These are phyloP conservation scores for Porites lobata DNA, from an alignment of 92 coral and sea anemone genomes.

Conservation along the genomic window DNA sequence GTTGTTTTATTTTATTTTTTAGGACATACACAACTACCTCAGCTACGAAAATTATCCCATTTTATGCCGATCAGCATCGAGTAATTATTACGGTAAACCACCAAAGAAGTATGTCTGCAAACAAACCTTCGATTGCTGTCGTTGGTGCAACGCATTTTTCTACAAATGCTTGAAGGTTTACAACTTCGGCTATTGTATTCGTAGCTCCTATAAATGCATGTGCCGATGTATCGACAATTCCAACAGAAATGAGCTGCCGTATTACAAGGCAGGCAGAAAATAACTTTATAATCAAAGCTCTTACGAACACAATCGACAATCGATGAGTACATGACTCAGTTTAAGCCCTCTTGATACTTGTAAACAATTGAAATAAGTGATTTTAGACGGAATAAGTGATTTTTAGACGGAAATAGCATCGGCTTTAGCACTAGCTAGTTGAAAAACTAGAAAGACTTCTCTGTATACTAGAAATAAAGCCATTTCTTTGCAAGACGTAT, in stretches of 20 bases:
- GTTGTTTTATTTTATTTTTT: no score
- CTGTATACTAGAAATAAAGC: no score
- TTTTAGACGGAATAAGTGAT: no score
- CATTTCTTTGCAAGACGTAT: no score
- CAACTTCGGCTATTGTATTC: slow-evolving; percentile 29
- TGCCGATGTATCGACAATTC: slow-evolving; percentile 22
- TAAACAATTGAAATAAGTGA: no score
- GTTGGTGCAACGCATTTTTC: slow-evolving; percentile 2
- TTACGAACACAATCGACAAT: no score
- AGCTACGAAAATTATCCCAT: slow-evolving; percentile 34
- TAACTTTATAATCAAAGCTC: neutral
- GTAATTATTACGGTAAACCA: neutral
- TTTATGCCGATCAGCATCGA: slow-evolving; percentile 18
- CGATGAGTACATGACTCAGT: no score
- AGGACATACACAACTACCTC: neutral
- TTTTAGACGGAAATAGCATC: no score
- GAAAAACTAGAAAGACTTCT: no score
- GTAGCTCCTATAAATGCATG: slow-evolving; percentile 36
- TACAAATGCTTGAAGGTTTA: neutral
- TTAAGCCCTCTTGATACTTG: no score
- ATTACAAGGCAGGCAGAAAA: neutral
- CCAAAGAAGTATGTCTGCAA: slow-evolving; percentile 21
- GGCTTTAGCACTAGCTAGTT: no score
- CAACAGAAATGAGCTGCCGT: neutral
- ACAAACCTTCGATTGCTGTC: slow-evolving; percentile 32